Evolutionary conservation across 2,113 vertebrate genomes (phyloP), one percentile per base, ranked within the genome.

Genomic region (Pimephales promelas): DNA sequence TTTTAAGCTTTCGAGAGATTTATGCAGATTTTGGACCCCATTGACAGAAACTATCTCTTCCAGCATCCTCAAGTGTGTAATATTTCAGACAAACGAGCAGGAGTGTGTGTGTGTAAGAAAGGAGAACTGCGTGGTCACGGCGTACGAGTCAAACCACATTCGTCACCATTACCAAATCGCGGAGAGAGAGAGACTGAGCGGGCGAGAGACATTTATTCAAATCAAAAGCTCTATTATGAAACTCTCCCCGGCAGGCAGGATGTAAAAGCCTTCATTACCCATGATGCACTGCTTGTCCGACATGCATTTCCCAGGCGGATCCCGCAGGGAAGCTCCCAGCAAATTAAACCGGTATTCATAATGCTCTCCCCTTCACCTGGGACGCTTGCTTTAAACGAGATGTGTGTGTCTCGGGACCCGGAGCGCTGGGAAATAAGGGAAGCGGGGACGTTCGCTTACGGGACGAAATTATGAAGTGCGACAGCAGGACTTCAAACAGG

Each of bases 171-270:
- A 70, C 36, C 16, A 10, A 22, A 68, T n/a, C n/a, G n/a, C n/a
- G n/a, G 73, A 47, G 68, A 71, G 68, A 11, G 22, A 45, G 22
- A 9, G 1, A 59, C 3, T 34, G 75, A 40, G 31, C 59, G 56
- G 14, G 36, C 40, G 40, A 40, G 40, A 40, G 40, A 59, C 76
- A 62, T 79, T 79, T 62, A 79, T 79, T 79, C 36, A 62, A 79
- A 62, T 79, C 76, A 79, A 43, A 61, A 61, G n/a, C 34, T 62
- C 14, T 62, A 45, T 79, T 26, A 62, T 79, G 76, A 79, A 78
- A 61, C 28, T 28, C 34, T 61, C 14, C 56, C 36, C 36, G 24
- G 76, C 75, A 20, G 75, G 54, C 75, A 77, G 5, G 10, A 77
- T 54, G 75, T 77, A 78, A 78, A 78, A 43, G 56, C 76, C 36